Evolutionary conservation across 2,888 invertebrate genomes (phyloP), one percentile per base, ranked within the genome.

Genomic region (Drosophila mettleri): DNA sequence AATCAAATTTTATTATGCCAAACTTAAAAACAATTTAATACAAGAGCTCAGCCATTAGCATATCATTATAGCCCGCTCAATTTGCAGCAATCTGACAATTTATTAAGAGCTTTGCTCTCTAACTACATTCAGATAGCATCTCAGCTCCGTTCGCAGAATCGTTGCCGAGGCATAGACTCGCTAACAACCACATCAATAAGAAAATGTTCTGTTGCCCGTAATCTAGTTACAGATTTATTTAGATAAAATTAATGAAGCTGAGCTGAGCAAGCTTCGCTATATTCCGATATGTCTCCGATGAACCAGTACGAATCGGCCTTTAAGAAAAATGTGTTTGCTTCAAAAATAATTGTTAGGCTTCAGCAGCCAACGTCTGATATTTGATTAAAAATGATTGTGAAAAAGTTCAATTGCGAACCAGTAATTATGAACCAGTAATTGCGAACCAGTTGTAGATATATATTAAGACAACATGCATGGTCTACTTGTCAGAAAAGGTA

Each of bases 1-100:
- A 48, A 48, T 48, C 48, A 33, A 48, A 48, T 48, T 20, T 29
- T 20, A 48, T 48, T 31, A 29, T 31, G 5, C 48, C 31, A 48
- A 31, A 48, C 18, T 48, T 48, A 9, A 45, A 6, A 16, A 27
- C 27, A 45, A 45, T 45, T 45, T 16, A 27, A 45, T 45, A 45
- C 45, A 45, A 45, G 16, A 27, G 27, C 27, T 1, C 12, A 1
- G 1, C 45, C 3, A 45, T 29, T 45, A 27, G 27, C 45, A 45
- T 45, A 29, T 27, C 45, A 45, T 45, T 27, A 45, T 29, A 45
- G 27, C 16, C 6, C 45, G 16, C 16, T 45, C 45, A 45, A 27
- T 27, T 27, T 27, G 43, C 24, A 8, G 3, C 24, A 43, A 43
- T 24, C 43, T 24, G 16, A 16, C 27, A 10, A 29, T 16, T 1